Evolutionary conservation across 2,797 vertebrate genomes (phyloP), one percentile per base, ranked within the genome.

Genomic region (Pygocentrus nattereri): DNA sequence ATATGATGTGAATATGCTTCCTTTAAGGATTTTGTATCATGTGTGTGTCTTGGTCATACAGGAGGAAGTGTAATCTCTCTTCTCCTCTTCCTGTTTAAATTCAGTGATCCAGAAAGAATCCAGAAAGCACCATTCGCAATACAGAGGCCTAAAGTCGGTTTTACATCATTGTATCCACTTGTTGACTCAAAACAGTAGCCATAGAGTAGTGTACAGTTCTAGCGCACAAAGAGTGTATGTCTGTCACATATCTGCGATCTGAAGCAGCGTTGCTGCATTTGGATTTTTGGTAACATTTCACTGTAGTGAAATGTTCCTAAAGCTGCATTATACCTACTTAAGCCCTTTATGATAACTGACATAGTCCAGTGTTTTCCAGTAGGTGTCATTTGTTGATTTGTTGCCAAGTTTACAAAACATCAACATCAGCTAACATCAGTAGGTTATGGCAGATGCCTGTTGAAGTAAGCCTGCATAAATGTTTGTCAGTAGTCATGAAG

Each of bases 1-100:
- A 96, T 96, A 97, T 95, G 95, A 94, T 91, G 93, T 96, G 94
- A 90, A 96, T 93, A 87, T 83, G 73, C 84, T 87, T 90, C 86
- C 82, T 87, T 80, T 81, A 77, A 84, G 82, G 79, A 80, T 85
- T 85, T 85, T 84, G 59, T 78, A 47, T 18, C 21, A n/a, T n/a
- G 27, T 47, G 65, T 47, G 41, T 34, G 54, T 76, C 59, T 74
- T 41, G 50, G 67, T 76, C 31, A 70, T 12, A 27, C 50, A 30
- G 81, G 76, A 72, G 71, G 70, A 82, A 76, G 79, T 59, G 61
- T 54, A 71, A 64, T 82, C 68, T 58, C 49, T 73, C 67, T 56
- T 15, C 58, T 44, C 82, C 69, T 16, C 61, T 70, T 85, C 71
- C 74, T 58, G 58, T 76, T 59, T 41, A 38, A 41, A 67, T 56